Base-by-base conservation (phyloP, 2,888 invertebrate genomes). In the Acholoe squamosa region DNA sequence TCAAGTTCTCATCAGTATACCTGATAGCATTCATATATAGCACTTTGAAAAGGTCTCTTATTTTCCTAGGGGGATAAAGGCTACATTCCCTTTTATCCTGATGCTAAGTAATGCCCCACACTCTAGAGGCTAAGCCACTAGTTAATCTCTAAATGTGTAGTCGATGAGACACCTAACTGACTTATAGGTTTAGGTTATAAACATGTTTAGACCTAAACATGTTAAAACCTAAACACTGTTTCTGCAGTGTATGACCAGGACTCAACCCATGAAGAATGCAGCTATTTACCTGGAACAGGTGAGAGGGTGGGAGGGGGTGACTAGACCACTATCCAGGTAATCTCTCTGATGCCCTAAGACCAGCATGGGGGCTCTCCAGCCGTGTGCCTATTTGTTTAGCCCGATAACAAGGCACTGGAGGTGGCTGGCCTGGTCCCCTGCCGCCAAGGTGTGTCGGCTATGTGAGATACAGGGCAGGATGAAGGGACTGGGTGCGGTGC, bases 291-390 rank as follows among this genome's bases (percentile, higher is more conserved):
- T 71, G 71, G 14, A 14, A 22, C 31, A 71, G 71, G 80, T 80
- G 80, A 43, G 33, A 43, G 19, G 61, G 61, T 33, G 22, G 43
- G 19, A 80, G n/a, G 25, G 31, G 16, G 33, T 52, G 86, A 56
- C 28, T 84, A 84, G 86, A 25, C 86, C 25, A 54, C 28, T 86
- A 86, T 86, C 54, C 56, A 52, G 86, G 54, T 86, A 54, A 86
- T 86, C 54, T 54, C 31, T 86, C 25, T 86, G 86, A 86, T 86
- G 86, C 31, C 28, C 86, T 28, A 14, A 34, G 10, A 19, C 25
- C 52, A 14, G 86, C 56, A 14, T 12, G 52, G 86, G 56, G 22
- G 54, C 43, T 22, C 52, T 56, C 52, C 86, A 52, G 25, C 56
- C 28, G 16, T 22, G 56, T 1, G 7, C 31, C 86, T 86, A 56